Evolutionary conservation across 2,888 invertebrate species (phyloP).

Genomic region (Choristoneura rosaceana): DNA sequence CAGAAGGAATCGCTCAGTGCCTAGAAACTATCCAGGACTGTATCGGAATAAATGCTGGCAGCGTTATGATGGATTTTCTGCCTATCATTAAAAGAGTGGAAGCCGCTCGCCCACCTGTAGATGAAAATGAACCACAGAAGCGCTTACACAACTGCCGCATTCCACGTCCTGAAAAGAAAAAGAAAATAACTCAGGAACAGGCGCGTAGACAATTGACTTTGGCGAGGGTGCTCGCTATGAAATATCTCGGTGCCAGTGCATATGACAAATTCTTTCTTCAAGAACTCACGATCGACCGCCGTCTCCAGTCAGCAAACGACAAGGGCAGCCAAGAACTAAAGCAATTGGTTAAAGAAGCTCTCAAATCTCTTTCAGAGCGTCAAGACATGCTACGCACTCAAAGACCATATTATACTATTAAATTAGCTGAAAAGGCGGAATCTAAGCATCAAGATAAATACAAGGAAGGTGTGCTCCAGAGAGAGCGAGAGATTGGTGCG

Average conservation of each 20-base stretch:
- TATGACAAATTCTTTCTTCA: conserved; percentile 79
- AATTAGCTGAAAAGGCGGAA: conserved; percentile 75
- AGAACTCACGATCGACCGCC: conserved; percentile 65
- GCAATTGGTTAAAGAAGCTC: conserved; percentile 63
- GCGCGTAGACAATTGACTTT: conserved; percentile 69
- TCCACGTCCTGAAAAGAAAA: conserved; percentile 63
- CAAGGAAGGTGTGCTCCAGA: conserved; percentile 64
- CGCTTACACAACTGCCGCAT: conserved; percentile 68
- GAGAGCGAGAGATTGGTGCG: conserved; percentile 71
- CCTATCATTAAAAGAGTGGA: conserved; percentile 74
- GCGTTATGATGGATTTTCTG: conserved; percentile 74
- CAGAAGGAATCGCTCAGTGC: conserved; percentile 77
- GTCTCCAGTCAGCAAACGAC: conserved; percentile 71
- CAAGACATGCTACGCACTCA: conserved; percentile 78
- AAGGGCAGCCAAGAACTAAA: conserved; percentile 64
- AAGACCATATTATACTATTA: conserved; percentile 77
- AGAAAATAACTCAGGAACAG: conserved; percentile 74
- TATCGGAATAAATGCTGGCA: conserved; percentile 73
- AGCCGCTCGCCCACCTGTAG: conserved; percentile 49
- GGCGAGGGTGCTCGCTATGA: conserved; percentile 78
- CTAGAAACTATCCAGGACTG: conserved; percentile 79
- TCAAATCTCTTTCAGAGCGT: conserved; percentile 70
- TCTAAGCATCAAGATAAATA: conserved; percentile 73
- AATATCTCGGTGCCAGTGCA: conserved; percentile 80
- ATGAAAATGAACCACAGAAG: conserved; percentile 61